A percentile compares a stretch with the other conserved stretches of the same genome.
Conservation (phyloP, 1,140 invertebrate genomes). For the Macrosteles quadrilineatus region DNA sequence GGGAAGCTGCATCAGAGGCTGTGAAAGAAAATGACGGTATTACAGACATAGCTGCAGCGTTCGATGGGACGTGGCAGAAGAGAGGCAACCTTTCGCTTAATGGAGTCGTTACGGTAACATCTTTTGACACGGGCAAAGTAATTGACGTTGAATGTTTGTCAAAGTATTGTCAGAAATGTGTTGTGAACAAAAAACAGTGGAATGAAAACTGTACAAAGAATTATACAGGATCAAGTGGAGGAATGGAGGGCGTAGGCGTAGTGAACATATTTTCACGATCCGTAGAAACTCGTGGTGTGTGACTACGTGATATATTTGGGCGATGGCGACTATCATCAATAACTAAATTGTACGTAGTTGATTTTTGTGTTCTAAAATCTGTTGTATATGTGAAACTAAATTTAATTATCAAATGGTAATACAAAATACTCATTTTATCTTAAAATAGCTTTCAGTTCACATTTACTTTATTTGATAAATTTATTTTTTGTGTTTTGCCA, state of each 20-base stretch:
- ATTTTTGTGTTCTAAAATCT: no score
- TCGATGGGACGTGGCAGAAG: slow-evolving; percentile 34
- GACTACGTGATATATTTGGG: slow-evolving; percentile 34
- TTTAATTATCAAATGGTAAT: no score
- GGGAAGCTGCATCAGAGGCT: neutral
- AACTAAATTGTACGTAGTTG: no score
- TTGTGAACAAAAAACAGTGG: neutral
- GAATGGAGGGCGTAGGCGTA: neutral
- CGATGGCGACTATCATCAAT: slow-evolving; percentile 38
- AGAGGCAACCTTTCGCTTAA: slow-evolving; percentile 23
- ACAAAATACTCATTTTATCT: no score
- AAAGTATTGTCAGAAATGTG: slow-evolving; percentile 29
- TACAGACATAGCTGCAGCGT: slow-evolving; percentile 10
- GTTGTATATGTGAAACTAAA: no score
- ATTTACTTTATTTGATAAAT: no score
- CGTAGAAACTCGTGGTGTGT: neutral
- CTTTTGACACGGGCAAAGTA: slow-evolving; percentile 32
- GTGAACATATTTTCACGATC: neutral
- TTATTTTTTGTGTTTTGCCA: no score
- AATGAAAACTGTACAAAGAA: slow-evolving; percentile 5
- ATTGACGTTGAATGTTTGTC: slow-evolving; percentile 30
- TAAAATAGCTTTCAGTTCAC: no score
- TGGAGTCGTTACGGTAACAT: slow-evolving; percentile 23
- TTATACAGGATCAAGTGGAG: slow-evolving; percentile 8
- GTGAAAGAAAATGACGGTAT: neutral